Percentiles rank a stretch among this genome's conserved stretches.
phyloP scores from a whole-genome alignment of 1,140 invertebrate genomes.

The Drosophila lacertosa region DNA sequence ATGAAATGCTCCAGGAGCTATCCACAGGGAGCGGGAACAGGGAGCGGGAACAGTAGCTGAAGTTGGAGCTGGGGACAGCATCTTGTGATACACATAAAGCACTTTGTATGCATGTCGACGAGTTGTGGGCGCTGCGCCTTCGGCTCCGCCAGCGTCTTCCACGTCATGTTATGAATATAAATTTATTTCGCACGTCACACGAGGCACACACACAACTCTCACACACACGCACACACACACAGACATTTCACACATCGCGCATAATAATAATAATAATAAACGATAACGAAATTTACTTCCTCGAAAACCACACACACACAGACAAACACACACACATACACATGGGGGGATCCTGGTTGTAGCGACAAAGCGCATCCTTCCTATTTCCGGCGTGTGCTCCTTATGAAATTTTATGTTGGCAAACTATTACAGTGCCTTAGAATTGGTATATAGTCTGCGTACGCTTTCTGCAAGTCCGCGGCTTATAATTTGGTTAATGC shows the following conservation, averaged over 20 bases:
- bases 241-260: constrained; percentile 80
- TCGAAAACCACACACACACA: constrained; percentile 55
- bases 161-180: constrained; percentile 76
- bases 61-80: constrained; percentile 30
- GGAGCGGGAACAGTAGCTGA: background rate
- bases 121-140: constrained; percentile 20
- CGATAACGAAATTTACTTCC: constrained; percentile 82
- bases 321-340: background rate
- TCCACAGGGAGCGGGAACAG: background rate
- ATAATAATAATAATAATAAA: constrained; percentile 80
- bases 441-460: constrained; percentile 29
- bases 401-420: constrained; percentile 69
- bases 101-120: constrained; percentile 74
- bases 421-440: constrained; percentile 46
- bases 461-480: constrained; percentile 14
- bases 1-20: constrained; percentile 62
- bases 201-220: constrained; percentile 54
- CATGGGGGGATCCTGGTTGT: constrained; percentile 3
- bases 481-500: constrained; percentile 50
- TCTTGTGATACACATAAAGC: constrained; percentile 73
- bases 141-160: constrained; percentile 8
- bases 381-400: constrained; percentile 52
- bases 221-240: constrained; percentile 34
- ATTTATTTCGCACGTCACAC: constrained; percentile 80
- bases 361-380: constrained; percentile 69